phyloP scores from a whole-genome alignment of 1,140 invertebrate genomes.

The Drosophila punjabiensis region DNA sequence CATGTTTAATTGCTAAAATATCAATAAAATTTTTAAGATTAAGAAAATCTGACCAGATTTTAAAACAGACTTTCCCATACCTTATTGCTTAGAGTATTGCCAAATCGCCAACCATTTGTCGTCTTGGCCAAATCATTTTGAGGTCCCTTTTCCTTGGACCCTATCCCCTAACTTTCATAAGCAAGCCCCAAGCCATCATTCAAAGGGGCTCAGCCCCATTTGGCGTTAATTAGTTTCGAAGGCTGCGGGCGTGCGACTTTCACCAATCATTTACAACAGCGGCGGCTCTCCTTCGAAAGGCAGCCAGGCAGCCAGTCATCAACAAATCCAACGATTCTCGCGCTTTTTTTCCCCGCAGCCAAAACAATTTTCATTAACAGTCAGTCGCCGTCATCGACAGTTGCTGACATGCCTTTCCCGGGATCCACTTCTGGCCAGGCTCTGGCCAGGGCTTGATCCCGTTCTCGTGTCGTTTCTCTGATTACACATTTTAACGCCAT shows the following conservation, averaged over 20 bases:
- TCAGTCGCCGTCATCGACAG: slow-evolving; percentile 55
- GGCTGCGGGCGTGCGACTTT: slow-evolving; percentile 72
- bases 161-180: neutral
- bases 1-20: neutral
- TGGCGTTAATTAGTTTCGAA: slow-evolving; percentile 81
- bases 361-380: slow-evolving; percentile 82
- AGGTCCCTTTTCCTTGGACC: neutral
- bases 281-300: neutral
- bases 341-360: slow-evolving; percentile 56
- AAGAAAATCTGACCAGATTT: neutral
- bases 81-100: slow-evolving; percentile 1
- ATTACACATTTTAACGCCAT: slow-evolving; percentile 82
- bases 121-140: slow-evolving; percentile 27
- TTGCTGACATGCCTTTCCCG: slow-evolving; percentile 64
- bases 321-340: slow-evolving; percentile 33
- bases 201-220: slow-evolving; percentile 56
- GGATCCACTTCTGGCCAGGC: slow-evolving; percentile 18
- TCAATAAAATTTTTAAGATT: too few species aligned
- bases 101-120: neutral
- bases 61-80: neutral
- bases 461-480: slow-evolving; percentile 67
- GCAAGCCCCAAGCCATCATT: slow-evolving; percentile 41
- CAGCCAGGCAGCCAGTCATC: slow-evolving; percentile 2
- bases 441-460: slow-evolving; percentile 5
- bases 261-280: slow-evolving; percentile 74